Percentiles rank a stretch among this genome's conserved stretches.
phyloP scores from a whole-genome alignment of 2,797 vertebrate species.

The Antrozous pallidus region DNA sequence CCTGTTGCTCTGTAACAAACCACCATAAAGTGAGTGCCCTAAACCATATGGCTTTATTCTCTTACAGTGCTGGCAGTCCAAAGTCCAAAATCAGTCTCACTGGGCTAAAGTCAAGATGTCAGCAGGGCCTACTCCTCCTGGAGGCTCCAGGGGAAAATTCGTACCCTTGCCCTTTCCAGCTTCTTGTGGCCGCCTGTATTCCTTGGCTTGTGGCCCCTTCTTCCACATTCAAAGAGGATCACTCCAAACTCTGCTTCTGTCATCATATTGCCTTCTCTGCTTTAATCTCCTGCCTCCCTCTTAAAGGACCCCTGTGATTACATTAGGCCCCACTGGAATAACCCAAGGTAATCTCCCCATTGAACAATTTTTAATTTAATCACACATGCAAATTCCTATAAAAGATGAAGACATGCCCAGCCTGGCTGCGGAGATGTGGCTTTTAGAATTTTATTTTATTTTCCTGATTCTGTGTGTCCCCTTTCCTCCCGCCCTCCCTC shows the following conservation, averaged over 20 bases:
- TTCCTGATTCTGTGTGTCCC: background rate
- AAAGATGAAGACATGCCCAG: background rate
- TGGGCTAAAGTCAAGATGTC: background rate
- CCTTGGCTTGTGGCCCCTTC: background rate
- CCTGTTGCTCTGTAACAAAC: background rate
- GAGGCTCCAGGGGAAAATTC: background rate
- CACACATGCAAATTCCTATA: background rate
- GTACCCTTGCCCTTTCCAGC: background rate
- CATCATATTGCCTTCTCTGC: background rate
- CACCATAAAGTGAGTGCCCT: background rate
- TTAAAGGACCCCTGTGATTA: background rate
- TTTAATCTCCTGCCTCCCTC: background rate
- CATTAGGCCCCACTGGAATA: background rate
- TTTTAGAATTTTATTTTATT: background rate
- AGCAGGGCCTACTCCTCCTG: background rate
- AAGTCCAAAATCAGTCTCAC: background rate
- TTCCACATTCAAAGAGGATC: background rate
- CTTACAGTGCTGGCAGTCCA: background rate
- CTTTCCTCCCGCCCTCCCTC: background rate
- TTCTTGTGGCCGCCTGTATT: rapidly evolving
- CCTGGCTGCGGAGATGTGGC: background rate
- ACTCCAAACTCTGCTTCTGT: background rate
- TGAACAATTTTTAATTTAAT: background rate
- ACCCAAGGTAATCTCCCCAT: background rate
- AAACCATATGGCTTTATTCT: background rate